Evolutionary conservation across 1,140 invertebrate species (phyloP).

Genomic region (Drosophila sechellia): DNA sequence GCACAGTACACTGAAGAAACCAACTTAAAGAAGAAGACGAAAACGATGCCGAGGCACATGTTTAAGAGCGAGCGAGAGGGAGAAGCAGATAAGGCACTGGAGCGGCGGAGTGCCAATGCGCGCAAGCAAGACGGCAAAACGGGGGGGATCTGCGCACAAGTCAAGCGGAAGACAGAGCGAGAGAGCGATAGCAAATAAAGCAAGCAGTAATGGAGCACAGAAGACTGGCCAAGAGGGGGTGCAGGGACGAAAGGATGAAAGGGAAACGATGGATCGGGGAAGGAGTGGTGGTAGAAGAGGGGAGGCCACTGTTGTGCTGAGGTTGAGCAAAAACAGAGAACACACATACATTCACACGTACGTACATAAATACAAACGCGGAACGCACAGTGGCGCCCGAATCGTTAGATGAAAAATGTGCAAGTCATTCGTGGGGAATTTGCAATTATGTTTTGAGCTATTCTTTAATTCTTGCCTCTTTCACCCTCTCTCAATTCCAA

Average conservation of each 20-base stretch:
- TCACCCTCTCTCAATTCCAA: neutral
- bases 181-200: constrained; percentile 14
- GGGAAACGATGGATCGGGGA: constrained; percentile 1
- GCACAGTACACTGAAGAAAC: constrained; percentile 52
- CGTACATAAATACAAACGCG: constrained; percentile 11
- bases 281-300: neutral
- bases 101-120: neutral
- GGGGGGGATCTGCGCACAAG: constrained; percentile 40
- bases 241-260: constrained; percentile 23
- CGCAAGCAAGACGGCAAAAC: constrained; percentile 17
- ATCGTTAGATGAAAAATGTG: neutral
- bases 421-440: neutral
- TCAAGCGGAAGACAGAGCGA: constrained; percentile 35
- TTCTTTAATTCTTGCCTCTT: neutral
- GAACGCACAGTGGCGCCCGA: constrained; percentile 25
- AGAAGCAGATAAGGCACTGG: constrained; percentile 9
- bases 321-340: constrained; percentile 60
- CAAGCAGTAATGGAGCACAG: constrained; percentile 47
- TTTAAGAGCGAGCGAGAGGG: constrained; percentile 38
- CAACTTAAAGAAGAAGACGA: constrained; percentile 47
- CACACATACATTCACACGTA: constrained; percentile 9
- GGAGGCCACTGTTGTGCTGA: constrained; percentile 27
- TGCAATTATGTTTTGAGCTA: neutral
- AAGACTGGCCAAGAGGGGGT: constrained; percentile 2
- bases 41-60: constrained; percentile 48